Evolutionary conservation across 2,797 vertebrate genomes (phyloP).

Genomic region (Phataginus tetradactyla): DNA sequence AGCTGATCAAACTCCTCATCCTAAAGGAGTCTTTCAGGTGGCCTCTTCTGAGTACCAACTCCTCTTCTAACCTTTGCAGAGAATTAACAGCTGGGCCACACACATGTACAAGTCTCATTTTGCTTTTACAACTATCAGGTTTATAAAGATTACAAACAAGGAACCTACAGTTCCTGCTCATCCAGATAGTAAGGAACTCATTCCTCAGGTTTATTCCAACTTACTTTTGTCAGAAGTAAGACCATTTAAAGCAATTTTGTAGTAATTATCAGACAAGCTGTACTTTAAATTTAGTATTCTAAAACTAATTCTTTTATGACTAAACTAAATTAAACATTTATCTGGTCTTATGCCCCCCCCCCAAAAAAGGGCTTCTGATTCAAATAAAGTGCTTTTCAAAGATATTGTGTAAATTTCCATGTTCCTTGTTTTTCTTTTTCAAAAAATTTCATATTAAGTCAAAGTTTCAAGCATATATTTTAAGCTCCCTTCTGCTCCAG

Average conservation of each 20-base stretch:
- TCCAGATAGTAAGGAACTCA: neutral
- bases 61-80: neutral
- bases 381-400: slow-evolving; percentile 32
- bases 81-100: neutral
- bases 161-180: slow-evolving; percentile 14
- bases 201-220: slow-evolving; percentile 8
- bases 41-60: neutral
- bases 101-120: neutral
- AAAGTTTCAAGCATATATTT: slow-evolving; percentile 36
- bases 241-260: slow-evolving; percentile 17
- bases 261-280: slow-evolving; percentile 34
- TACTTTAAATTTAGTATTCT: slow-evolving; percentile 47
- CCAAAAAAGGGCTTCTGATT: neutral
- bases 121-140: neutral
- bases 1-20: slow-evolving; percentile 7
- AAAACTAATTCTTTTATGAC: slow-evolving; percentile 54
- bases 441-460: slow-evolving; percentile 41
- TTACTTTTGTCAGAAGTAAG: slow-evolving; percentile 35
- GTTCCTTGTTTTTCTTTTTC: neutral
- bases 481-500: slow-evolving; percentile 29
- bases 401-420: neutral
- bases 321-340: slow-evolving; percentile 40
- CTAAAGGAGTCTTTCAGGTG: neutral
- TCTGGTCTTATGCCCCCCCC: neutral
- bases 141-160: slow-evolving; percentile 36